phyloP scores from a whole-genome alignment of 2,113 vertebrate genomes.

The Rana temporaria region DNA sequence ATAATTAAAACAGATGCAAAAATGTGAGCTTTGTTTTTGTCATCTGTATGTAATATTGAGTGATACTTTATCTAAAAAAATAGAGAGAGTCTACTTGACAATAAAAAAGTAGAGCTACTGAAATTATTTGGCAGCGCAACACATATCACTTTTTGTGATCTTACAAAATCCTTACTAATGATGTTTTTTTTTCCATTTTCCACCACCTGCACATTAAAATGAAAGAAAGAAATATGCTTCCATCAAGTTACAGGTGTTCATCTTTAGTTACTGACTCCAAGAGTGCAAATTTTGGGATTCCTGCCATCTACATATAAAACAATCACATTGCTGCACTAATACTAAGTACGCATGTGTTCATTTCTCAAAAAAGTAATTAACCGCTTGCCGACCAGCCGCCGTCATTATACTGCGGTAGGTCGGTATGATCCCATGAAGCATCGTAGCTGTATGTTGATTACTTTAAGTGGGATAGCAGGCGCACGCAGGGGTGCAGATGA shows the following conservation, averaged over 20 bases:
- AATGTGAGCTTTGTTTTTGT: background rate
- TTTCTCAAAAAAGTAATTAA: no score
- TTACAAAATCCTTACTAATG: slow-evolving; percentile 35
- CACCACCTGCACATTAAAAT: slow-evolving; percentile 57
- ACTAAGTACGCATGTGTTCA: background rate
- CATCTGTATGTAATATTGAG: background rate
- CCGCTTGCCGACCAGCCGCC: no score
- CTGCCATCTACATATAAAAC: slow-evolving; percentile 34
- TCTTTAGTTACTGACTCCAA: slow-evolving; percentile 46
- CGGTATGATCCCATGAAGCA: no score
- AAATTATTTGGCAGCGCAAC: slow-evolving; percentile 17
- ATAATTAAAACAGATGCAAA: background rate
- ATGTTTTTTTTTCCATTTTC: slow-evolving; percentile 46
- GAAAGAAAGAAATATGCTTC: slow-evolving; percentile 50
- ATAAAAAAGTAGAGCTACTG: background rate
- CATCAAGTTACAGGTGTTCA: slow-evolving; percentile 52
- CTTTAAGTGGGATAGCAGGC: no score
- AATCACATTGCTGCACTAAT: slow-evolving; percentile 4
- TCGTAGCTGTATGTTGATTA: no score
- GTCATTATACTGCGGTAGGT: no score
- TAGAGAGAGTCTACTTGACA: slow-evolving; percentile 8
- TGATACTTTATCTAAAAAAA: slow-evolving; percentile 2
- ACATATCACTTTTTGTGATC: slow-evolving; percentile 26
- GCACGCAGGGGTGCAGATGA: no score
- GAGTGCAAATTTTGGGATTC: slow-evolving; percentile 46